phyloP scores from a whole-genome alignment of 2,113 vertebrate genomes.

The Motacilla alba region DNA sequence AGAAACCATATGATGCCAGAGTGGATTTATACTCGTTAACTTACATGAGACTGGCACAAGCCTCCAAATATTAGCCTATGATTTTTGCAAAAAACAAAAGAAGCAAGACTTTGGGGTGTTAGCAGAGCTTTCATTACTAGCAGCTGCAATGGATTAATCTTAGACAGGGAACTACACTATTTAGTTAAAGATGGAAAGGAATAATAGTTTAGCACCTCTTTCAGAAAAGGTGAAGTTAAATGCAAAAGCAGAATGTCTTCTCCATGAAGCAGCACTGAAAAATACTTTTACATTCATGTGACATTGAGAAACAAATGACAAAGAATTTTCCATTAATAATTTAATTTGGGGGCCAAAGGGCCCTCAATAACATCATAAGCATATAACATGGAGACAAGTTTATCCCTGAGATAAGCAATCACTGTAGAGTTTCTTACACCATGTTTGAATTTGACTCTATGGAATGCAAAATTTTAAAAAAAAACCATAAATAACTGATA shows the following conservation, averaged over 20 bases:
- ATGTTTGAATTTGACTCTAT: background rate
- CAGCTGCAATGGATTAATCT: background rate
- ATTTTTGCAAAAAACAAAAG: background rate
- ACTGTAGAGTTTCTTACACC: background rate
- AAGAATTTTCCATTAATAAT: conserved; percentile 55
- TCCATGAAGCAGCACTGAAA: conserved; percentile 8
- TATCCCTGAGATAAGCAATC: conserved; percentile 40
- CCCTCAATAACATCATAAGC: conserved; percentile 26
- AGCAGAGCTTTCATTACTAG: background rate
- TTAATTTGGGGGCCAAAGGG: conserved; percentile 38
- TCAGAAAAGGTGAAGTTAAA: background rate
- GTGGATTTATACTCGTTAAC: background rate
- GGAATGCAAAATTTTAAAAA: background rate
- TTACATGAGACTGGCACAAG: background rate
- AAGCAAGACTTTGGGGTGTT: background rate
- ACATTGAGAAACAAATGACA: conserved; percentile 57
- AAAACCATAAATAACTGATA: background rate
- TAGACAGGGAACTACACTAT: background rate
- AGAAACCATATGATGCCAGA: background rate
- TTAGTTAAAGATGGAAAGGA: background rate
- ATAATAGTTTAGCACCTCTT: background rate
- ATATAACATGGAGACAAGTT: background rate
- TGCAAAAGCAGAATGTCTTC: background rate
- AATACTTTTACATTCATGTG: conserved; percentile 48
- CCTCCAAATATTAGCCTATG: background rate